A percentile compares a stretch with the other conserved stretches of the same genome.
These are phyloP conservation scores for Drosophila baimaii DNA, from an alignment of 1,140 invertebrate genomes.

Conservation along the genomic window DNA sequence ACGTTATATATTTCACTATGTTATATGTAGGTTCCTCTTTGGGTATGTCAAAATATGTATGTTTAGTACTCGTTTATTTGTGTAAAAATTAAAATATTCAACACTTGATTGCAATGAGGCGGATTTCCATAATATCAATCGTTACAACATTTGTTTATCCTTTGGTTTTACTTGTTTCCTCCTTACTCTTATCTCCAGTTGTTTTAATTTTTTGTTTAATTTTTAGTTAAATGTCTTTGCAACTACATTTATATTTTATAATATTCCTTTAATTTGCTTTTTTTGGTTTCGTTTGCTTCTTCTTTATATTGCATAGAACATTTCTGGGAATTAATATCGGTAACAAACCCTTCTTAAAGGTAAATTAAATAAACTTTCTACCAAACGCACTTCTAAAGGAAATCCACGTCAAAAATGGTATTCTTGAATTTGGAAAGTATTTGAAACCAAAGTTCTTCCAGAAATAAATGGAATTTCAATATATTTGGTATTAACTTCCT, in stretches of 20 bases:
- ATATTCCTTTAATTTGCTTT: conserved; percentile 26
- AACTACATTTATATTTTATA: conserved; percentile 38
- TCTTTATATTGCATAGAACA: conserved; percentile 29
- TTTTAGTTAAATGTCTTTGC: conserved; percentile 21
- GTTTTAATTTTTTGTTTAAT: neutral
- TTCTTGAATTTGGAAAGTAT: conserved; percentile 4
- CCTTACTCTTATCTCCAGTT: conserved; percentile 7
- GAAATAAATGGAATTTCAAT: neutral
- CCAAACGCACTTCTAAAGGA: conserved; percentile 4
- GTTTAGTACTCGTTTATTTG: conserved; percentile 48
- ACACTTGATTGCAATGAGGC: conserved; percentile 82
- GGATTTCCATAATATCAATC: conserved; percentile 81
- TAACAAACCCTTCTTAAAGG: conserved; percentile 7
- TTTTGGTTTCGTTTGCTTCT: conserved; percentile 17
- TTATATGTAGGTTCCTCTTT: conserved; percentile 16
- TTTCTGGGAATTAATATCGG: conserved; percentile 10
- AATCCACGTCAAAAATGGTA: neutral
- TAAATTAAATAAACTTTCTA: conserved; percentile 7
- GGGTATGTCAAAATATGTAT: conserved; percentile 57
- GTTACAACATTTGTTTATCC: conserved; percentile 71
- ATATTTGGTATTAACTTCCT: conserved; percentile 5
- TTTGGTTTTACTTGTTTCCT: conserved; percentile 21
- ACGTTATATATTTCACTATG: conserved; percentile 46
- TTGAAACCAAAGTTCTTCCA: conserved; percentile 1
- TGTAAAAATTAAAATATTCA: conserved; percentile 73